Conservation (phyloP, 2,888 invertebrate genomes). For the Macroteleia sp. region DNA sequence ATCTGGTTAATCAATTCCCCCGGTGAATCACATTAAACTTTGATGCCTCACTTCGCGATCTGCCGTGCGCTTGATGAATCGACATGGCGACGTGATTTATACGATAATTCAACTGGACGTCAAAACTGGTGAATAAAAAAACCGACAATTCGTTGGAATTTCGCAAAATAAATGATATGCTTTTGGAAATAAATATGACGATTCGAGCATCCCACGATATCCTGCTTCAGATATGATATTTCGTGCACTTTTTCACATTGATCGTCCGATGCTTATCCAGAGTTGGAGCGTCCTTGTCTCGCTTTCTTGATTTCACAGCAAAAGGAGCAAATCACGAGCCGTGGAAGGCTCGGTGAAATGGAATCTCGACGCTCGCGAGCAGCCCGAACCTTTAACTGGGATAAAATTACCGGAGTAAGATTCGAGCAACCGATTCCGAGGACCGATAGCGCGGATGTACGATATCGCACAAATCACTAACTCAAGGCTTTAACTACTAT, state of each 20-base stretch:
- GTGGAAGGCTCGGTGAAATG: constrained; percentile 63
- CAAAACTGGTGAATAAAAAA: constrained; percentile 3
- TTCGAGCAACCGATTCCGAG: constrained; percentile 76
- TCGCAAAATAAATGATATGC: constrained; percentile 11
- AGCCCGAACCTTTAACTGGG: constrained; percentile 75
- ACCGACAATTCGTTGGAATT: not conserved
- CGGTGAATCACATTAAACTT: constrained; percentile 54
- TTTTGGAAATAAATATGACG: constrained; percentile 41
- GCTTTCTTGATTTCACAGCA: constrained; percentile 60
- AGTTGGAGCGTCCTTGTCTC: constrained; percentile 49
- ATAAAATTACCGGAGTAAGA: constrained; percentile 76
- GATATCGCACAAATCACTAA: constrained; percentile 79
- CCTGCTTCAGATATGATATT: constrained; percentile 54
- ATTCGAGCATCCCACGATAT: constrained; percentile 42
- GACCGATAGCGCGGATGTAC: constrained; percentile 75
- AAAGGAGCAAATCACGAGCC: constrained; percentile 50
- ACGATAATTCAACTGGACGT: constrained; percentile 20
- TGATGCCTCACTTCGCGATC: constrained; percentile 51
- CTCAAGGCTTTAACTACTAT: constrained; percentile 72
- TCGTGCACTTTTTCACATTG: constrained; percentile 48
- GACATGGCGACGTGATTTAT: constrained; percentile 39
- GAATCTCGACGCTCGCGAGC: constrained; percentile 68
- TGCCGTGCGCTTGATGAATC: constrained; percentile 28
- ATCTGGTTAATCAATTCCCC: constrained; percentile 72
- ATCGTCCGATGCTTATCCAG: constrained; percentile 50